Conservation (phyloP, 2,888 invertebrate species). For the Scotopteryx bipunctaria region DNA sequence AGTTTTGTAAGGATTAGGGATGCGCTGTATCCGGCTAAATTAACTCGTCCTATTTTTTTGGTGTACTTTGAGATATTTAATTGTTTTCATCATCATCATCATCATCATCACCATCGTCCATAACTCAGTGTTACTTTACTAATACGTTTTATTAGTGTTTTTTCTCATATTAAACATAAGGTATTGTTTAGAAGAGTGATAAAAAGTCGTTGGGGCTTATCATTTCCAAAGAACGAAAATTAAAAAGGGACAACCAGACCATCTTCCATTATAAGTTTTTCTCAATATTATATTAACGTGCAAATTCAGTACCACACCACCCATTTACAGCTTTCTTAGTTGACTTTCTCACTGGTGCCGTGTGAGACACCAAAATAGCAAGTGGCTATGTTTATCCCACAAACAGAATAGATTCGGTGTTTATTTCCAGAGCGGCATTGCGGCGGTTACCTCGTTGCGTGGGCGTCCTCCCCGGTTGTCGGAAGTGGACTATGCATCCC, state of each 20-base stretch:
- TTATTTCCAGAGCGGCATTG: conserved; percentile 25
- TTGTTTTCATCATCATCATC: no score
- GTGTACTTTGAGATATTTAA: no score
- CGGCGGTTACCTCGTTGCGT: conserved; percentile 36
- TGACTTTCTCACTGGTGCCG: conserved; percentile 3
- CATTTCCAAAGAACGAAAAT: no score
- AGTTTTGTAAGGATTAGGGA: neutral
- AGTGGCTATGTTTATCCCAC: conserved; percentile 8
- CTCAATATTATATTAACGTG: neutral
- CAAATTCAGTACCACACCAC: neutral
- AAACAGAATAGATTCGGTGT: conserved; percentile 30
- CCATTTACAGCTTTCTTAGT: neutral
- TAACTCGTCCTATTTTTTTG: no score
- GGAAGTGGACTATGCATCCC: conserved; percentile 59
- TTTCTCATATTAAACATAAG: no score
- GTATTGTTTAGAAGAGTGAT: no score
- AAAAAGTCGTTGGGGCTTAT: no score
- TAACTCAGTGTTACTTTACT: no score
- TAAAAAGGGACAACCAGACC: no score
- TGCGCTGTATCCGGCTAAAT: conserved; percentile 5
- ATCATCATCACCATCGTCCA: no score
- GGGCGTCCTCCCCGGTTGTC: conserved; percentile 47
- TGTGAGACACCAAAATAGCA: conserved; percentile 3
- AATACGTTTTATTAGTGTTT: no score
- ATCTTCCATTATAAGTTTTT: no score